Base-by-base conservation (phyloP, 2,888 invertebrate species). In the Drosophila robusta region DNA sequence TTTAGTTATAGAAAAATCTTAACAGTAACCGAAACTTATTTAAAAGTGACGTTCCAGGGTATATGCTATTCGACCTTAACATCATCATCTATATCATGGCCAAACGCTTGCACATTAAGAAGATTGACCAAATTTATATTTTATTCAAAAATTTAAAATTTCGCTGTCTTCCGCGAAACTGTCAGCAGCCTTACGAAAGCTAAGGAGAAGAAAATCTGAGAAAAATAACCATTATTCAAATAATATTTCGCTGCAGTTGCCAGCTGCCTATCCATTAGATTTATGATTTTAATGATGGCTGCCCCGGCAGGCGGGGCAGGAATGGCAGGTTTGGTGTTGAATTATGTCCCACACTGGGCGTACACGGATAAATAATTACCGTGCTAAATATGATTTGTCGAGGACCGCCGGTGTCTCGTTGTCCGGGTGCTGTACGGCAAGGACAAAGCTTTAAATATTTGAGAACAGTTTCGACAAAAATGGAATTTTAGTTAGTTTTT, bases 311-410 rank as follows among this genome's bases (percentile, higher is more conserved):
- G n/a, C 5, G n/a, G 6, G 41, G 51, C 22, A 22, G 22, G 4
- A 4, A 22, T 22, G 3, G 45, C 2, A 24, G 6, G 14, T 1
- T 6, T 26, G 38, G 45, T 57, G 61, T 44, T 70, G 69, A 77
- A 49, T 39, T 46, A 18, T 44, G 24, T 0, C 36, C 52, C 34
- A 8, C 18, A 5, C 26, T 29, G 47, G 45, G 52, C 45, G 51
- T 41, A 46, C 26, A 52, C 36, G 49, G 65, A 80, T 86, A 86
- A 84, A 84, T 84, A 84, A 84, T 84, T 81, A 72, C 87, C 77
- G 56, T 49, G 84, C 81, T 87, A 81, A 84, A 84, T 84, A 70
- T 84, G 75, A 87, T 81, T 81, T 86, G 73, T 57, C 55, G 61
- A 24, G 56, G 44, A 49, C 38, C 38, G 32, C 9, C 29, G 5